Conservation (phyloP, 1,140 invertebrate species). For the Achroia grisella region DNA sequence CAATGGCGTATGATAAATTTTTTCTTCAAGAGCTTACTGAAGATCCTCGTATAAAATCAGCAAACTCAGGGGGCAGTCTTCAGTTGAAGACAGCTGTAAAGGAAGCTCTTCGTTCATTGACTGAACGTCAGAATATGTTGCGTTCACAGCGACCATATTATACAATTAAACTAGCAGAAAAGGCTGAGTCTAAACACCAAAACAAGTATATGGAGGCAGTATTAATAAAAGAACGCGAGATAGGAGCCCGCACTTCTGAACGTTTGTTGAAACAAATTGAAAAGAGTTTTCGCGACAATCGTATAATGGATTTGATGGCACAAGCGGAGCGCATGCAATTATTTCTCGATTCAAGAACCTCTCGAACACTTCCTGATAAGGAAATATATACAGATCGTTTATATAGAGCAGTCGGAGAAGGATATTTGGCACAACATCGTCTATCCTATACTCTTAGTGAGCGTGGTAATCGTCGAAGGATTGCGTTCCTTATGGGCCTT, state of each 20-base stretch:
- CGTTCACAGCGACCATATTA: slow-evolving; percentile 72
- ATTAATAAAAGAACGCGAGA: slow-evolving; percentile 54
- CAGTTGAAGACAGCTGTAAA: slow-evolving; percentile 55
- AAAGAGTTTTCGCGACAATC: slow-evolving; percentile 52
- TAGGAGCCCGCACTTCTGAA: slow-evolving; percentile 61
- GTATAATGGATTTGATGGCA: slow-evolving; percentile 56
- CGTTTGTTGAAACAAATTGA: slow-evolving; percentile 57
- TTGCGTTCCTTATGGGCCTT: slow-evolving; percentile 61
- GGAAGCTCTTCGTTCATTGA: slow-evolving; percentile 62
- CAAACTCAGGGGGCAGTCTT: slow-evolving; percentile 62
- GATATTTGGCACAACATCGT: slow-evolving; percentile 48
- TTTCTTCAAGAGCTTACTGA: slow-evolving; percentile 64
- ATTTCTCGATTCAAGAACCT: slow-evolving; percentile 53
- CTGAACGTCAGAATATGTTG: slow-evolving; percentile 69
- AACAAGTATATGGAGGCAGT: slow-evolving; percentile 61
- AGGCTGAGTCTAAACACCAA: slow-evolving; percentile 60
- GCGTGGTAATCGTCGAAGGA: slow-evolving; percentile 51
- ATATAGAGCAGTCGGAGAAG: slow-evolving; percentile 58
- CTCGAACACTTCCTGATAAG: slow-evolving; percentile 54
- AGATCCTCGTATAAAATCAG: slow-evolving; percentile 58
- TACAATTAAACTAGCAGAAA: slow-evolving; percentile 72
- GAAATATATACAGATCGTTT: slow-evolving; percentile 54
- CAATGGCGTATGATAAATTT: slow-evolving; percentile 73
- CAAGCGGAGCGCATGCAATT: slow-evolving; percentile 55
- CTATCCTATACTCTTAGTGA: slow-evolving; percentile 60